Base-by-base conservation (phyloP, 2,113 vertebrate species). In the Chunga burmeisteri region DNA sequence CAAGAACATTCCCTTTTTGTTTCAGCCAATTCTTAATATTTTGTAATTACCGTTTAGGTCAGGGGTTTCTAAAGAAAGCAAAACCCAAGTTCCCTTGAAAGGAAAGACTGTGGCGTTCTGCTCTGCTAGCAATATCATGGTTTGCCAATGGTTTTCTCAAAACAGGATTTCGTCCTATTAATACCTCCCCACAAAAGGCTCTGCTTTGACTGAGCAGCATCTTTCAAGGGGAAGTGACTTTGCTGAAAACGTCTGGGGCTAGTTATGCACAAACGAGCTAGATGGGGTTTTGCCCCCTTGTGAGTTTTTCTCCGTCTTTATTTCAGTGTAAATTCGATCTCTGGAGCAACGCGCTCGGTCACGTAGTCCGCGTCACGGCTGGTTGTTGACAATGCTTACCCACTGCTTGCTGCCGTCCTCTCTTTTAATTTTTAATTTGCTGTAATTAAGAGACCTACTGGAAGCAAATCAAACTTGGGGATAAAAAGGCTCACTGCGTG, bases 331-430 rank as follows among this genome's bases (percentile, higher is more conserved):
- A 90, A 58, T 16, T 3, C 2, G 4, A 55, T 74, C 75, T 62
- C 66, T 38, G 56, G 56, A 91, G n/a, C 2, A 0, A 26, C 2
- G 6, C 11, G 7, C 42, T 27, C 0, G 1, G 63, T 46, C 83
- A 50, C 5, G 1, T 20, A 38, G 32, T 40, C 53, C n/a, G 40
- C 5, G 1, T 65, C 72, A 80, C 0, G 0, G 30, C 30, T 10
- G 1, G 49, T 7, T 34, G 36, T 62, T 86, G 83, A 93, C 65
- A 91, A 25, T 42, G 50, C 70, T 82, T 13, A 29, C 81, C 77
- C 86, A 23, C 59, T 42, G 17, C 71, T 90, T 0, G 0, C 63
- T 56, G 55, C 77, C 13, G 1, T 70, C 63, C n/a, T 58, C 81
- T 46, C 38, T 16, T 82, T 94, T 82, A 67, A 74, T 46, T 84